These are phyloP conservation scores for Plectropomus leopardus DNA, from an alignment of 2,113 vertebrate species.

Conservation along the genomic window DNA sequence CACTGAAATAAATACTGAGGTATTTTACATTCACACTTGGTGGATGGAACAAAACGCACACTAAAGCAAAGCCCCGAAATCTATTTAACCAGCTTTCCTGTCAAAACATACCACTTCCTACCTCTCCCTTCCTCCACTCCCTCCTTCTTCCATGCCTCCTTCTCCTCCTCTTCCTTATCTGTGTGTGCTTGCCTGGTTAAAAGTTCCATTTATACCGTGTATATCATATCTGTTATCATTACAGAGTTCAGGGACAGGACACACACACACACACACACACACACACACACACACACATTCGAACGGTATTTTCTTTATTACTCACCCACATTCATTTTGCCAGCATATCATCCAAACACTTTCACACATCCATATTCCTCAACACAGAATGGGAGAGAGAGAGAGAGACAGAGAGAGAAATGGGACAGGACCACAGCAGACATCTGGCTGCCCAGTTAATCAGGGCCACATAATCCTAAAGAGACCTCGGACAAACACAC, in stretches of 20 bases:
- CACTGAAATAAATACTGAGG: neutral
- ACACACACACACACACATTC: slow-evolving; percentile 18
- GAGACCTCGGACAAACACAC: slow-evolving; percentile 33
- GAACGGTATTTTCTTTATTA: slow-evolving; percentile 25
- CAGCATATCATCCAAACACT: slow-evolving; percentile 31
- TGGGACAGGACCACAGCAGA: slow-evolving; percentile 30
- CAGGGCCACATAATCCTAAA: slow-evolving; percentile 50
- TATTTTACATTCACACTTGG: neutral
- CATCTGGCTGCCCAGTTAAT: slow-evolving; percentile 64
- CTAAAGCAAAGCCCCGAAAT: neutral
- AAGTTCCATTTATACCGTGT: slow-evolving; percentile 34
- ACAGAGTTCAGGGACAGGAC: slow-evolving; percentile 53
- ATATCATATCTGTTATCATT: slow-evolving; percentile 45
- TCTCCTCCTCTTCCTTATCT: slow-evolving; percentile 1
- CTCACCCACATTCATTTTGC: slow-evolving; percentile 28
- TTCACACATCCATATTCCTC: slow-evolving; percentile 16
- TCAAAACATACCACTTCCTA: slow-evolving; percentile 39
- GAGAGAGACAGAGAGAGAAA: neutral
- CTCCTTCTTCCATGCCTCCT: slow-evolving; percentile 17
- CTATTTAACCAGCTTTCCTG: slow-evolving; percentile 34
- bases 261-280: slow-evolving; percentile 22
- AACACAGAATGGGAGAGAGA: neutral
- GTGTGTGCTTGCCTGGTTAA: slow-evolving; percentile 14
- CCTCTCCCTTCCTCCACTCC: slow-evolving; percentile 38
- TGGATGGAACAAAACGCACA: neutral